Percentiles rank a stretch among this genome's conserved stretches.
Evolutionary conservation across 2,888 invertebrate species (phyloP).

Genomic region (Zaprionus bogoriensis): DNA sequence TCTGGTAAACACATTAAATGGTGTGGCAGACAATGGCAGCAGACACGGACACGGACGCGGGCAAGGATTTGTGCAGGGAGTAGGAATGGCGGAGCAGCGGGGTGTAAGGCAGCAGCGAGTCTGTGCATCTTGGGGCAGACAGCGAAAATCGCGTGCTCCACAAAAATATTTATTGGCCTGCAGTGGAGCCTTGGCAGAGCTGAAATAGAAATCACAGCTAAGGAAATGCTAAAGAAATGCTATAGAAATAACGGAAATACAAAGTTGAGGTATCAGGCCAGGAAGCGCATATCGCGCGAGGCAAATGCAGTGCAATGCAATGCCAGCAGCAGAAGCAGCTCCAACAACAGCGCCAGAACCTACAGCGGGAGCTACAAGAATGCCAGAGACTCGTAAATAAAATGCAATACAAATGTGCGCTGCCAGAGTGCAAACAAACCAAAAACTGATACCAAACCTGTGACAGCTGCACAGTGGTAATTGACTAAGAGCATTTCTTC

Average conservation of each 20-base stretch:
- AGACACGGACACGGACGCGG: conserved; percentile 35
- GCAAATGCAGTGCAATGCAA: conserved; percentile 45
- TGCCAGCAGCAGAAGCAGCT: conserved; percentile 7
- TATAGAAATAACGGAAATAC: conserved; percentile 73
- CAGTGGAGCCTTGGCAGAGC: conserved; percentile 53
- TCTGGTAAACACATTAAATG: conserved; percentile 77
- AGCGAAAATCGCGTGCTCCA: conserved; percentile 56
- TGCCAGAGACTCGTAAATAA: conserved; percentile 61
- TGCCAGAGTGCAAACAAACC: conserved; percentile 57
- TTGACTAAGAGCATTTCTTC: conserved; percentile 16
- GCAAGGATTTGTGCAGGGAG: neutral
- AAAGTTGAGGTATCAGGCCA: conserved; percentile 75
- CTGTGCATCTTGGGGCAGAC: conserved; percentile 20
- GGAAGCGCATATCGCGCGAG: conserved; percentile 73
- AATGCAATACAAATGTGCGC: conserved; percentile 69
- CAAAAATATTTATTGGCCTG: conserved; percentile 71
- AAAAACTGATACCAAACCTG: conserved; percentile 51
- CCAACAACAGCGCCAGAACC: conserved; percentile 9
- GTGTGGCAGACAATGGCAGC: conserved; percentile 66
- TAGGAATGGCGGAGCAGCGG: neutral
- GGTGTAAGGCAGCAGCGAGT: neutral
- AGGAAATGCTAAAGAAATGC: conserved; percentile 47
- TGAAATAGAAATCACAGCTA: conserved; percentile 70
- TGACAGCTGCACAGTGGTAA: conserved; percentile 59
- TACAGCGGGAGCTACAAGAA: conserved; percentile 15